Evolutionary conservation across 2,888 invertebrate species (phyloP), one percentile per base, ranked within the genome.

Genomic region (Campoplex nolae): DNA sequence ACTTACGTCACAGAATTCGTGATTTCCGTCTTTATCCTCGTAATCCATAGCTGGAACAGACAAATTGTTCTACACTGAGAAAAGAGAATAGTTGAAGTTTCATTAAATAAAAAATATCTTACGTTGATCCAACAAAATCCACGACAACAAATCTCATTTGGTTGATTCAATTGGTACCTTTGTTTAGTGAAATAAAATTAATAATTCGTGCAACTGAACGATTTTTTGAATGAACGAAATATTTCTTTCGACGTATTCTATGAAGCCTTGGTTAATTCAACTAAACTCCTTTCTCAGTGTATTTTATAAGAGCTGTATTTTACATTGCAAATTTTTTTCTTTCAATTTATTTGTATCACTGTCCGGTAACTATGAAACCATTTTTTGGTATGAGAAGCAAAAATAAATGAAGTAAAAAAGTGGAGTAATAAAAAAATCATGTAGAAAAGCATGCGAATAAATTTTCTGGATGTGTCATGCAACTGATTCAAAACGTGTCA

Each of bases 381-480:
- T 28, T 28, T 11, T 58, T 28, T 2, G 2, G 28, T 58, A 58
- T 7, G 3, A 2, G 16, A 51, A 11, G 13, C 58, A 58, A 58
- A 28, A 13, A 58, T 58, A 32, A 16, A 32, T 1, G 32, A 48
- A 73, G 32, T 32, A n/a, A 51, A 18, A 75, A 8, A 48, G 38
- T 38, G 38, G 6, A 28, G 1, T 8, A 23, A 45, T 16, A 54
- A 38, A 32, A 56, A 42, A 67, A 16, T 18, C 11, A 28, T 56
- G 13, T 38, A 51, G 16, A 6, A 38, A 77, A 56, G 9, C 35
- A 51, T 7, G n/a, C n/a, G 1, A 54, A 38, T 45, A 35, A 7
- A 23, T 56, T 32, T 54, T 18, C 11, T n/a, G 23, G 51, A 67
- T 42, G 51, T 73, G 65, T 54, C 54, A 81, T 73, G 11, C 48